Base-by-base conservation (phyloP, 2,797 vertebrate species). In the Octomys mimax region DNA sequence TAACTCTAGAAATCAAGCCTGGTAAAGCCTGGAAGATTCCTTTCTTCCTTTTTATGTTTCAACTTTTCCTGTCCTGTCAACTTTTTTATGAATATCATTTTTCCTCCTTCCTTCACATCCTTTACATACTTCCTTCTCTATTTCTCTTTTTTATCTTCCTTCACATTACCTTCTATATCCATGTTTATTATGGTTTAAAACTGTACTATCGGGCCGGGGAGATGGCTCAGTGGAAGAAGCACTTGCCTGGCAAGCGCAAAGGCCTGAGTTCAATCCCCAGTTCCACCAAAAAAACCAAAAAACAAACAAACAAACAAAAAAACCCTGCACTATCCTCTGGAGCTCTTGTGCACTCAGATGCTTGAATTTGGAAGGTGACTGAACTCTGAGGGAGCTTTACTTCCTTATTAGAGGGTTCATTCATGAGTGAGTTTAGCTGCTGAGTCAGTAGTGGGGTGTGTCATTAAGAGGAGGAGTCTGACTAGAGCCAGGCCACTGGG, bases 11-110 rank as follows among this genome's bases (percentile, higher is more conserved):
- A 88, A 81, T 92, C 59, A 92, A 54, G 84, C 11, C n/a, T 79
- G 75, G 87, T 83, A 79, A 90, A 52, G 22, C 7, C 59, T 93
- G 24, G 68, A 81, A 96, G 80, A 68, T 62, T 91, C 26, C 36
- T 83, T 79, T 80, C 33, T 59, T 46, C 42, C 31, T 90, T 87
- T 36, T 36, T 87, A 42, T 54, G 64, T 89, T 89, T 70, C 26
- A 71, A 66, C 28, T 88, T 77, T 81, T 16, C 33, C 2, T 28
- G 75, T 73, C 52, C 84, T 21, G 3, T 5, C 2, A 14, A 75
- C 14, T 46, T 75, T 73, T 75, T 28, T 16, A 28, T 16, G 24
- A 28, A 46, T 28, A 28, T 46, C 26, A 28, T 46, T 87, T 57
- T 93, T 81, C 49, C 22, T 73, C 49, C 68, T 49, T 91, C 36